Conservation (phyloP, 2,888 invertebrate species). For the Habrosyne pyritoides region DNA sequence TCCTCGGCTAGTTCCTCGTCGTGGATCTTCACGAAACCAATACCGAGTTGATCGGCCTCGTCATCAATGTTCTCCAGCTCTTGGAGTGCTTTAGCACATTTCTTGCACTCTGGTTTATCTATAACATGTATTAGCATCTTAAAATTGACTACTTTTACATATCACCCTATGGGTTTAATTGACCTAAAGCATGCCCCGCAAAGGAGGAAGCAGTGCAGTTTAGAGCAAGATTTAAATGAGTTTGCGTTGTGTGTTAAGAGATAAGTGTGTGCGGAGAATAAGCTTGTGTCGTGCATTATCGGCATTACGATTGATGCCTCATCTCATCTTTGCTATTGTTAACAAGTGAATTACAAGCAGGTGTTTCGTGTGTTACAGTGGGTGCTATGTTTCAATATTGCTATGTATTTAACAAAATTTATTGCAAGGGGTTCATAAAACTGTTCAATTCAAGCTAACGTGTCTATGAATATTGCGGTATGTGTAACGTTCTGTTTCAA, state of each 20-base stretch:
- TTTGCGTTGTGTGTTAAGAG: constrained; percentile 57
- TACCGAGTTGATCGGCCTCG: constrained; percentile 96
- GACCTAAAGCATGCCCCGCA: constrained; percentile 59
- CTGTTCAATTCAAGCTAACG: neutral
- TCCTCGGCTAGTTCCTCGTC: constrained; percentile 95
- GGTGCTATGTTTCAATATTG: neutral
- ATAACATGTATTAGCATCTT: constrained; percentile 43
- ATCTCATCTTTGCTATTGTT: constrained; percentile 13
- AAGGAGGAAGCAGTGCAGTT: constrained; percentile 74
- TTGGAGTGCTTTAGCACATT: constrained; percentile 94
- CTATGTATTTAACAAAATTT: neutral
- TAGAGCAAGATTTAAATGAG: constrained; percentile 59
- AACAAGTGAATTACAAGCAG: constrained; percentile 3
- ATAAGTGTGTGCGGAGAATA: constrained; percentile 60
- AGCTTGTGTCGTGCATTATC: constrained; percentile 44
- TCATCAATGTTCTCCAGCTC: constrained; percentile 97
- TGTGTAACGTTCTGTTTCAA: constrained; percentile 23
- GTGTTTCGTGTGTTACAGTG: constrained; percentile 5
- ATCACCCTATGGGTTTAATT: constrained; percentile 12
- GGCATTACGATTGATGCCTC: constrained; percentile 25
- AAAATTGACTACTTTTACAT: constrained; percentile 16
- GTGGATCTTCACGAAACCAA: constrained; percentile 97
- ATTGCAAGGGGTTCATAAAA: neutral
- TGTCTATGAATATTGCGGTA: constrained; percentile 12
- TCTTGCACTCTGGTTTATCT: constrained; percentile 97